Base-by-base conservation (phyloP, 2,888 invertebrate genomes). In the Calliopum simillimum region DNA sequence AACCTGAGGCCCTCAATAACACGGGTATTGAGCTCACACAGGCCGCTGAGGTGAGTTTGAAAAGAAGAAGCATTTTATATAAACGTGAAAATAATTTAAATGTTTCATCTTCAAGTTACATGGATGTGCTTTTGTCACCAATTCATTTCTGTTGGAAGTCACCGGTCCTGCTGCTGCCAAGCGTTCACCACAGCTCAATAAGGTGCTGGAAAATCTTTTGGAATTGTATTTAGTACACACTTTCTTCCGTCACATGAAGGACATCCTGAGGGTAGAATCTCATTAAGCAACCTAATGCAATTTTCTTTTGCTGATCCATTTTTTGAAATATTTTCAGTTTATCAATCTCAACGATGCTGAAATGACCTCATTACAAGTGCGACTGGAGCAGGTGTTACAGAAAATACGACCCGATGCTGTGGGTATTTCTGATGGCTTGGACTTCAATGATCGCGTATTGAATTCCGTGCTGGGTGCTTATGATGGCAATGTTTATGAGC, bases 1-100 rank as follows among this genome's bases (percentile, higher is more conserved):
- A 90, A 44, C 94, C 96, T 80, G 92, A 94, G 80, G 96, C 97
- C 0, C 95, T 96, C 91, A 97, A 98, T 85, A 88, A 91, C 81
- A 92, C 93, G 1, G 94, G 96, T 0, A 93, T 97, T 55, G 93
- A 94, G 80, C 88, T 97, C 21, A 90, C 92, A 0, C 89, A 91
- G 65, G 95, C 96, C 6, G 94, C 97, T 0, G 94, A 95, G 88
- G 93, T 93, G 88, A 80, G 89, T 41, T 33, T 1, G 33, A 3
- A 8, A 33, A 1, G n/a, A n/a, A n/a, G n/a, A n/a, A n/a, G n/a
- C n/a, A n/a, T n/a, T n/a, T n/a, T n/a, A n/a, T n/a, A n/a, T n/a
- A n/a, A n/a, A n/a, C n/a, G 13, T 53, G 11, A 8, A 55, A 11
- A 16, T 55, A 55, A 55, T 11, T 19, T 13, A n/a, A 16, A 55